Base-by-base conservation (phyloP, 2,888 invertebrate species). In the Parasteatoda lunata region DNA sequence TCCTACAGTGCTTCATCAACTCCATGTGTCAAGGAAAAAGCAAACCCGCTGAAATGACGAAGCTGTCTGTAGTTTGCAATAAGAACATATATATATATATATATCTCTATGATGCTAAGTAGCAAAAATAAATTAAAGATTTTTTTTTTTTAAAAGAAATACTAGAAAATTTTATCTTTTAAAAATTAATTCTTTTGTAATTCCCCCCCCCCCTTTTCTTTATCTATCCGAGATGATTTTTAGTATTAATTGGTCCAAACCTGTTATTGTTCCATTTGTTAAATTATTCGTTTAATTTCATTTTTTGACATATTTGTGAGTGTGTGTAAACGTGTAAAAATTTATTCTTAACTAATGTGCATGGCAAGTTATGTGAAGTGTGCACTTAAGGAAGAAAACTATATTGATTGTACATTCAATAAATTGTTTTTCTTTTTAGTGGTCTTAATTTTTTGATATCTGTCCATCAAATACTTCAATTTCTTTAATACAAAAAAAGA, bases 381-480 rank as follows among this genome's bases (percentile, higher is more conserved):
- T 73, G 80, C 59, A 75, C 75, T 75, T 48, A 75, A 66, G 66
- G 69, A 30, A 81, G 30, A 30, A 30, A 59, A 59, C 48, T 68
- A 72, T 75, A 75, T 69, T 69, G 47, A 81, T 64, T 81, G 81
- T 81, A 81, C 75, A 81, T 81, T 75, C 75, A 81, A 81, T 81
- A 81, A 81, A 81, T 75, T 81, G 81, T 81, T 81, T 81, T 69
- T 30, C 81, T 81, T 75, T 81, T 81, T 81, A 75, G 69, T 48
- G 30, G 13, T 47, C n/a, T 64, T 13, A 48, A n/a, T 5, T 77
- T 77, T 13, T 59, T 30, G 30, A 30, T 30, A 30, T 30, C 30
- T 30, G 30, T 30, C 30, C 30, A 1, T 30, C 30, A 30, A 30
- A 30, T 30, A 30, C 30, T 30, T 30, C 30, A 30, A 30, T 30